Percentiles rank a stretch among this genome's conserved stretches.
These are phyloP conservation scores for Lagocephalus sceleratus DNA, from an alignment of 2,797 vertebrate species.

Conservation along the genomic window DNA sequence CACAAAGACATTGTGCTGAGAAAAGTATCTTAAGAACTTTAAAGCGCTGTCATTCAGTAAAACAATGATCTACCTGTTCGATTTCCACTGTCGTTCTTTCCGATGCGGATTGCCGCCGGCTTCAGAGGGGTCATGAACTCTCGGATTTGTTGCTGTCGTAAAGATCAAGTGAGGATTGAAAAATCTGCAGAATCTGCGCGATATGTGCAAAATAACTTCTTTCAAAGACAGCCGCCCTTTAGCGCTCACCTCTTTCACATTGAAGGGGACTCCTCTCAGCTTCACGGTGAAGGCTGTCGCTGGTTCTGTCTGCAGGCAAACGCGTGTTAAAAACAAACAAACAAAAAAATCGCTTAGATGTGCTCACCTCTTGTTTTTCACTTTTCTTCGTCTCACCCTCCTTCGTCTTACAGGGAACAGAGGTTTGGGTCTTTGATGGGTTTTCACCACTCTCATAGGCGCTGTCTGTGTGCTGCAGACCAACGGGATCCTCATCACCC, in stretches of 20 bases:
- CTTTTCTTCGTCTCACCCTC: slow-evolving; percentile 47
- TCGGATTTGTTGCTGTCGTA: slow-evolving; percentile 81
- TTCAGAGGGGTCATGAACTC: slow-evolving; percentile 92
- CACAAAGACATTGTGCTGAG: slow-evolving; percentile 6
- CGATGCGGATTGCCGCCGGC: slow-evolving; percentile 85
- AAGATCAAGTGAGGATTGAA: slow-evolving; percentile 5
- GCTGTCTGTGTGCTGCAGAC: slow-evolving; percentile 59
- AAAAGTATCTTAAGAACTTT: background rate
- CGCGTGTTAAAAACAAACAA: background rate
- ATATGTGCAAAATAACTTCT: background rate
- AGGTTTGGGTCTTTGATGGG: slow-evolving; percentile 25
- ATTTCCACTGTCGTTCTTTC: slow-evolving; percentile 81
- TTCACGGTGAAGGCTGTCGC: slow-evolving; percentile 84
- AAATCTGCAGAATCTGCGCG: background rate
- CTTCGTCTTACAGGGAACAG: slow-evolving; percentile 32
- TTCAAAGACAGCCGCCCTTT: background rate
- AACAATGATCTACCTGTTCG: slow-evolving; percentile 77
- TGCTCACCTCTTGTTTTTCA: slow-evolving; percentile 51
- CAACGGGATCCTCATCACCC: slow-evolving; percentile 27
- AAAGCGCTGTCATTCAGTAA: background rate
- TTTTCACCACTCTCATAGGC: slow-evolving; percentile 62
- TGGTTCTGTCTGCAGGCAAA: slow-evolving; percentile 58
- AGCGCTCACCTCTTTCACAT: slow-evolving; percentile 82
- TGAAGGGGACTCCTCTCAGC: slow-evolving; percentile 87
- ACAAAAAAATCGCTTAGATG: background rate